Evolutionary conservation across 2,113 vertebrate genomes (phyloP).

Genomic region (Electrona antarctica): DNA sequence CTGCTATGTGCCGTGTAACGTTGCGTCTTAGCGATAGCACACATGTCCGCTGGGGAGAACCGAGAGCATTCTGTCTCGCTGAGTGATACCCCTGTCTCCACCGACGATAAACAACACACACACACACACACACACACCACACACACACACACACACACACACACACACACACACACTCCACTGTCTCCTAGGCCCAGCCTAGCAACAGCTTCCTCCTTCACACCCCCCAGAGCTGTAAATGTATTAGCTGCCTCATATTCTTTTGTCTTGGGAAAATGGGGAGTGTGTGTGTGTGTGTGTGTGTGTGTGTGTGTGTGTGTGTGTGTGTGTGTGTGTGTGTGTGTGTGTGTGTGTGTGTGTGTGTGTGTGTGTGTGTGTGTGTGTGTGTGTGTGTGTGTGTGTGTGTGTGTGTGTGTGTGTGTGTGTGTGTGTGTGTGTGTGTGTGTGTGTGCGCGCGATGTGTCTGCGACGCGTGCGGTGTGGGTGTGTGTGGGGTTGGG

Average conservation of each 20-base stretch:
- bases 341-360: constrained; percentile 8
- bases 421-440: neutral
- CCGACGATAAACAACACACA: constrained; percentile 78
- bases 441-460: constrained; percentile 12
- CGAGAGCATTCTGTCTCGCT: constrained; percentile 80
- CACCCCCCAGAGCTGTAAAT: constrained; percentile 75
- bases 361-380: neutral
- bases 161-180: constrained; percentile 8
- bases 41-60: constrained; percentile 74
- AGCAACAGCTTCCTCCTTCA: constrained; percentile 66
- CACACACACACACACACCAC: constrained; percentile 34
- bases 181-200: constrained; percentile 65
- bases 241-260: constrained; percentile 80
- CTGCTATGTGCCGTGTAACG: constrained; percentile 59
- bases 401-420: constrained; percentile 5
- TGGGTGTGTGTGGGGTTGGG: neutral
- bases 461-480: constrained; percentile 20
- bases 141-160: constrained; percentile 2
- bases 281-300: constrained; percentile 22
- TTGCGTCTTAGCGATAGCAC: constrained; percentile 70
- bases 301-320: constrained; percentile 23
- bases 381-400: constrained; percentile 22
- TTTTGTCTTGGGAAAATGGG: constrained; percentile 80
- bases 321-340: constrained; percentile 15
- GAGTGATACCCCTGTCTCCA: constrained; percentile 84